A percentile compares a stretch with the other conserved stretches of the same genome.
Conservation (phyloP, 2,113 vertebrate species). For the Harpagus bidentatus region DNA sequence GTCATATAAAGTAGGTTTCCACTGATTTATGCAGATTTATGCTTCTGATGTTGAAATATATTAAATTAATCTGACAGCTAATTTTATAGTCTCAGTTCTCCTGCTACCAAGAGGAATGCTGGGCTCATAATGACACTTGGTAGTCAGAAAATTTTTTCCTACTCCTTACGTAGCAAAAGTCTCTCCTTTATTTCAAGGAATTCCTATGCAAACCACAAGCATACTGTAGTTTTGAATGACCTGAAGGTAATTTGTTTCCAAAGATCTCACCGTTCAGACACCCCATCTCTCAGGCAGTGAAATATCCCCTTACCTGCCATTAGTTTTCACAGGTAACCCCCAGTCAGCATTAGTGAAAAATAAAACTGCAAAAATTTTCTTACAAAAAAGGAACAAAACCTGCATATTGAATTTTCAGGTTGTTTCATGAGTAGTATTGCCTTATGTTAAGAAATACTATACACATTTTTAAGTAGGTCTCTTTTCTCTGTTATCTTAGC, state of each 20-base stretch:
- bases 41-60: slow-evolving; percentile 2
- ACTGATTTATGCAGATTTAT: background rate
- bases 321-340: background rate
- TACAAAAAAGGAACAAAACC: background rate
- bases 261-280: background rate
- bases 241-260: background rate
- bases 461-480: background rate
- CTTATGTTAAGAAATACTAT: background rate
- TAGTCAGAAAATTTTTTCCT: background rate
- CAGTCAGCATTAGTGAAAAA: background rate
- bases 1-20: background rate
- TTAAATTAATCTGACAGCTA: slow-evolving; percentile 16
- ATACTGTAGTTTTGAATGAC: background rate
- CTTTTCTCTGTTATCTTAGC: background rate
- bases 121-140: background rate
- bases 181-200: background rate
- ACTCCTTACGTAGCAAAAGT: background rate
- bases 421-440: background rate
- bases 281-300: background rate
- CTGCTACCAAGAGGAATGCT: background rate
- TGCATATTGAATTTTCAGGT: background rate
- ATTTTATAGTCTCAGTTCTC: background rate
- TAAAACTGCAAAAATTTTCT: background rate
- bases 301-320: background rate
- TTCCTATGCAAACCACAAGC: background rate